Conservation (phyloP, 2,113 vertebrate species). For the Chroicocephalus ridibundus region DNA sequence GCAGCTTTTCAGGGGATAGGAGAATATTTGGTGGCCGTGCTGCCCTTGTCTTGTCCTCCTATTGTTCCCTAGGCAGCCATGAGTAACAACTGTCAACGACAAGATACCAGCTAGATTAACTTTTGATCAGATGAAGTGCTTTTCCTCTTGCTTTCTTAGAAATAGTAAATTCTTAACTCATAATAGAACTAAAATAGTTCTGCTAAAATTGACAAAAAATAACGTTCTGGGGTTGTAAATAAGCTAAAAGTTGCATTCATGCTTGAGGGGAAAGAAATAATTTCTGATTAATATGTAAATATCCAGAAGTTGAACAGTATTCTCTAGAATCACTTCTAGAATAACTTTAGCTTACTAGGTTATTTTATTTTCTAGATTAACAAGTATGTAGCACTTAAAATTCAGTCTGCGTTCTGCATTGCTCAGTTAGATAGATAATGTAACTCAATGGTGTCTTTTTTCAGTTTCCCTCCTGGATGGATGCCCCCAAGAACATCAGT, state of each 20-base stretch:
- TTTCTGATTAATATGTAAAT: not conserved
- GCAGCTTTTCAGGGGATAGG: not conserved
- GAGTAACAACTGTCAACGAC: not conserved
- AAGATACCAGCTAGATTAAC: not conserved
- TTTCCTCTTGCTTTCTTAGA: not conserved
- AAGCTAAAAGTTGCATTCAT: not conserved
- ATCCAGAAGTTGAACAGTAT: not conserved
- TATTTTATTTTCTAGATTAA: not conserved
- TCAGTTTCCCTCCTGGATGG: not conserved
- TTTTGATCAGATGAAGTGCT: accelerated
- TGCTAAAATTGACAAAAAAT: not conserved
- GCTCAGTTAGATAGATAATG: not conserved
- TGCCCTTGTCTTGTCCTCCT: not conserved
- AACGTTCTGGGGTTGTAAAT: not conserved
- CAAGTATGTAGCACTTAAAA: not conserved
- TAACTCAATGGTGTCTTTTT: not conserved
- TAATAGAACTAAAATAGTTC: not conserved
- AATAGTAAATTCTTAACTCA: not conserved
- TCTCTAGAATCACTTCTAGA: not conserved
- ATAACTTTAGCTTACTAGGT: not conserved
- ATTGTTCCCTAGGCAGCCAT: not conserved
- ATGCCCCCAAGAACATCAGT: not conserved
- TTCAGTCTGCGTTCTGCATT: not conserved
- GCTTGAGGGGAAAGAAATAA: not conserved
- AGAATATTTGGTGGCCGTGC: not conserved